Base-by-base conservation (phyloP, 2,888 invertebrate genomes). In the Drosophila neutralis region DNA sequence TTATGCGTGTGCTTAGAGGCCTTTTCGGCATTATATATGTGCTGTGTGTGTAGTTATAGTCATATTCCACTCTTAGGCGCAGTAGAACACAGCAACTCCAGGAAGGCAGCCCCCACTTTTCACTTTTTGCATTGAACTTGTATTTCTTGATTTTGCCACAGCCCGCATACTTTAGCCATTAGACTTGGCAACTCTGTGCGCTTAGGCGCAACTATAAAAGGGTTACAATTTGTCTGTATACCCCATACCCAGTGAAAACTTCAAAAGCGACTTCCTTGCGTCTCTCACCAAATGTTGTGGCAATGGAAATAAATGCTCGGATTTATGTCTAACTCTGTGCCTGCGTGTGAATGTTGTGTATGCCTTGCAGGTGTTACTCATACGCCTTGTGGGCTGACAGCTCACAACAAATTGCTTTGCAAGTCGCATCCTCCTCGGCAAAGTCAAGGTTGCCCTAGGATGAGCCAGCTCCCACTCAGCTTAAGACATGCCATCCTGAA, bases 1-100 rank as follows among this genome's bases (percentile, higher is more conserved):
- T 91, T 87, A 91, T 87, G 88, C 87, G 90, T 90, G 83, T 78
- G 91, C 88, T 89, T 87, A 87, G 80, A 90, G 82, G 80, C 80
- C 89, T 84, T 87, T 70, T 57, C 40, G 73, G 57, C 75, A 86
- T 84, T 88, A 83, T 85, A 77, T 58, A 84, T 27, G 36, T 36
- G 70, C 61, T 70, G 73, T 70, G 45, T 15, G 24, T 15, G 71
- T 56, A 45, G 69, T 53, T 60, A 68, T 78, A 80, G 70, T 66
- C 66, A 66, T 67, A 69, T 77, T 80, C 76, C 78, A 88, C 82
- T 87, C 79, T 84, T 87, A 90, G 92, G 91, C 91, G 83, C 78
- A 76, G 53, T 62, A 84, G 78, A 74, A 76, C 62, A 68, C 51
- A 79, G 68, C 48, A 64, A 51, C 64, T 59, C 36, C 64, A 58